These are phyloP conservation scores for Cryptus armator DNA, from an alignment of 2,888 invertebrate species.

Conservation along the genomic window DNA sequence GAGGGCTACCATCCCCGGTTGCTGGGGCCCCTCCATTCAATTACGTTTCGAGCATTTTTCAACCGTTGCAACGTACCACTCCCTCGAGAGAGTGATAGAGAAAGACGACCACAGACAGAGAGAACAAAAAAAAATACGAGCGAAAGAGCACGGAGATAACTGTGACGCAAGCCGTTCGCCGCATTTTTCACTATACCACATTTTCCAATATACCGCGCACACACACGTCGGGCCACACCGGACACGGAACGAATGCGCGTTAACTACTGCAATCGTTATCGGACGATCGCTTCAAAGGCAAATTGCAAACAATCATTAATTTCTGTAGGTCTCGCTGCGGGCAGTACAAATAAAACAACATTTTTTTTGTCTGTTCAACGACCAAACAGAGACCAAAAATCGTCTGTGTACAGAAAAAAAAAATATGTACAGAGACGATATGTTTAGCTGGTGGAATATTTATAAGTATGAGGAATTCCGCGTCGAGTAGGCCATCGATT, in stretches of 20 bases:
- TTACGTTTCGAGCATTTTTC: slow-evolving; percentile 71
- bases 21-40: slow-evolving; percentile 65
- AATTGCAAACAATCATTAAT: slow-evolving; percentile 67
- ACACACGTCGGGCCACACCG: slow-evolving; percentile 6
- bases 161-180: slow-evolving; percentile 63
- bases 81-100: slow-evolving; percentile 32
- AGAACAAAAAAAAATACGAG: slow-evolving; percentile 14
- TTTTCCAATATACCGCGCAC: slow-evolving; percentile 64
- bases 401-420: background rate
- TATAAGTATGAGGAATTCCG: background rate
- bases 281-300: slow-evolving; percentile 64
- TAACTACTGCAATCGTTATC: slow-evolving; percentile 65
- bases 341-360: slow-evolving; percentile 33
- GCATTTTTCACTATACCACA: slow-evolving; percentile 69
- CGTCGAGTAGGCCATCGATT: background rate
- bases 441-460: background rate
- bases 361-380: background rate
- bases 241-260: slow-evolving; percentile 54
- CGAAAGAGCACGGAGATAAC: slow-evolving; percentile 58
- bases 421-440: background rate
- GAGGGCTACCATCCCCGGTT: slow-evolving; percentile 40
- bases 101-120: slow-evolving; percentile 17
- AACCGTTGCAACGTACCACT: slow-evolving; percentile 38
- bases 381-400: slow-evolving; percentile 1
- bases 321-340: slow-evolving; percentile 50